Conservation (phyloP, 1,140 invertebrate genomes). For the Laupala kohalensis region DNA sequence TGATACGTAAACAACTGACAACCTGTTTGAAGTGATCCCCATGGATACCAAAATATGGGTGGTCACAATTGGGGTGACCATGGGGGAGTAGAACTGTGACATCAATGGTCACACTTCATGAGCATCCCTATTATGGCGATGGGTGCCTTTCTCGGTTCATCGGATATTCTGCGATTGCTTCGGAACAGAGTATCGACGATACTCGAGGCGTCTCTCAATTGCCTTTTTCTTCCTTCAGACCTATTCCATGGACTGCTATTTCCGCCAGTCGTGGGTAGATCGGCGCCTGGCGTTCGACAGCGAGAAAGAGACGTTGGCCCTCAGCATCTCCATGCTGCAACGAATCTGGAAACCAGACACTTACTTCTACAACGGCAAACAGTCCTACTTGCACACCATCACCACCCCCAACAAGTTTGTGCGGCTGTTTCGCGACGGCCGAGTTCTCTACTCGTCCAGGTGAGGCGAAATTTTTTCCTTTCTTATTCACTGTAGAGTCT, state of each 20-base stretch:
- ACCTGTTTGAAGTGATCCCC: too few species aligned
- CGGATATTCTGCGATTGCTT: too few species aligned
- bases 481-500: background rate
- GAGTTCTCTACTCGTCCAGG: constrained; percentile 77
- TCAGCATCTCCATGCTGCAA: constrained; percentile 62
- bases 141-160: too few species aligned
- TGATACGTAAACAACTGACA: too few species aligned
- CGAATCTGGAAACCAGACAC: constrained; percentile 84
- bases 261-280: constrained; percentile 67
- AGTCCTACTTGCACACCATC: constrained; percentile 76
- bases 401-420: constrained; percentile 85
- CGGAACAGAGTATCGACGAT: too few species aligned
- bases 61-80: too few species aligned
- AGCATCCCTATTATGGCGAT: too few species aligned
- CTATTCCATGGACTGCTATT: constrained; percentile 85
- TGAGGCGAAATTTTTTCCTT: constrained; percentile 24
- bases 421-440: constrained; percentile 63
- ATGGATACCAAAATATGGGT: too few species aligned
- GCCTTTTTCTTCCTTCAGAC: constrained; percentile 37
- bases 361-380: constrained; percentile 74
- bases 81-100: too few species aligned
- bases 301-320: constrained; percentile 46
- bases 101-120: too few species aligned
- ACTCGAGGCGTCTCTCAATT: too few species aligned
- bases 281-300: constrained; percentile 52